Evolutionary conservation across 2,888 invertebrate species (phyloP).

Genomic region (Drosophila macrospina): DNA sequence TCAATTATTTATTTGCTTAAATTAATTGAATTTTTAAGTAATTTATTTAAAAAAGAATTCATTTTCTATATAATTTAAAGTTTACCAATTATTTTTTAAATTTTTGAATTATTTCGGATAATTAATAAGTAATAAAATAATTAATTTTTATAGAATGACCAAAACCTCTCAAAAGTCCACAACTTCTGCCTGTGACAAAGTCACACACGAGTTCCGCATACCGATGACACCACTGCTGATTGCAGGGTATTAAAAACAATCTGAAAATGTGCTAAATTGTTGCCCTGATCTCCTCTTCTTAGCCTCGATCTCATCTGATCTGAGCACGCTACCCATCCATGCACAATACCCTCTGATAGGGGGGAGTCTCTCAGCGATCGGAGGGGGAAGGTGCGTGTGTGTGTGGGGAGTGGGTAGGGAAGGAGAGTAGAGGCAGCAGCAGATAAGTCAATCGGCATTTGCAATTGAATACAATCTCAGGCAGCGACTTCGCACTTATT

Average conservation of each 20-base stretch:
- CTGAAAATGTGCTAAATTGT: slow-evolving; percentile 61
- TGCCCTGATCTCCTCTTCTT: slow-evolving; percentile 13
- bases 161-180: no score
- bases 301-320: slow-evolving; percentile 6
- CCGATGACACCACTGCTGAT: background rate
- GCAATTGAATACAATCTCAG: slow-evolving; percentile 17
- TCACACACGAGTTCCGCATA: background rate
- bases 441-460: slow-evolving; percentile 24
- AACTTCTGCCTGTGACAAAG: background rate
- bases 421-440: background rate
- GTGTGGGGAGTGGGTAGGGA: background rate
- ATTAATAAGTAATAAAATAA: no score
- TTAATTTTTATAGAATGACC: no score
- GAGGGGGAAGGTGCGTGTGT: no score
- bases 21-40: no score
- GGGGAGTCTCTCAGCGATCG: background rate
- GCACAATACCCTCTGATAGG: slow-evolving; percentile 25
- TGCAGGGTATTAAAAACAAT: slow-evolving; percentile 19
- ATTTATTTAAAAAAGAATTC: no score
- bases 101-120: no score
- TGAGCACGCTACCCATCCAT: slow-evolving; percentile 53
- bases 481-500: slow-evolving; percentile 25
- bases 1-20: no score
- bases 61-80: no score
- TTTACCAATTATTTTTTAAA: no score